A percentile compares a stretch with the other conserved stretches of the same genome.
Conservation (phyloP, 2,888 invertebrate species). For the Conchocele bisecta region DNA sequence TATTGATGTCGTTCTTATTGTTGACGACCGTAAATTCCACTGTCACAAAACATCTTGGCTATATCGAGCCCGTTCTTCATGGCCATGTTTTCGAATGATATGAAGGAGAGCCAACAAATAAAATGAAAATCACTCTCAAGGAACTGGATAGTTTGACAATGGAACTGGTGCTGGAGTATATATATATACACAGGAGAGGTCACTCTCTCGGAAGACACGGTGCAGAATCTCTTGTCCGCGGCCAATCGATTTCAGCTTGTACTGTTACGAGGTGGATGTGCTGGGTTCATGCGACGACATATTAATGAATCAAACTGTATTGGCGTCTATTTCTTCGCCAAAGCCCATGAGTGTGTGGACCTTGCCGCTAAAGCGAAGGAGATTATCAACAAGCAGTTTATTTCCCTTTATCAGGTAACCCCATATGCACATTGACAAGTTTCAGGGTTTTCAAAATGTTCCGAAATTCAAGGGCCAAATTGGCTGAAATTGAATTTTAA, state of each 20-base stretch:
- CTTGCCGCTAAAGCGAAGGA: constrained; percentile 74
- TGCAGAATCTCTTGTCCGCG: constrained; percentile 80
- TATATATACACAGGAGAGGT: constrained; percentile 81
- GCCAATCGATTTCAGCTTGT: constrained; percentile 81
- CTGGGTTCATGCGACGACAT: constrained; percentile 80
- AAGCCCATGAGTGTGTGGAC: constrained; percentile 78
- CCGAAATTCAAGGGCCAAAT: too few species aligned
- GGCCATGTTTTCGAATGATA: constrained; percentile 79
- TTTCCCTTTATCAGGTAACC: too few species aligned
- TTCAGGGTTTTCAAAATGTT: too few species aligned
- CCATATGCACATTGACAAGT: too few species aligned
- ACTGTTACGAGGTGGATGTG: constrained; percentile 78
- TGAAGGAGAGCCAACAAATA: constrained; percentile 76
- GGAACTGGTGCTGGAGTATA: constrained; percentile 78
- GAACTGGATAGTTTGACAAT: constrained; percentile 78
- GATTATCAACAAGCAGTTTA: constrained; percentile 76
- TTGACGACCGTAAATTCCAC: constrained; percentile 73
- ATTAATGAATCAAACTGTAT: constrained; percentile 79
- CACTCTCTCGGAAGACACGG: constrained; percentile 76
- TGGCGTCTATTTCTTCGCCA: constrained; percentile 81
- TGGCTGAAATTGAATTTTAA: too few species aligned
- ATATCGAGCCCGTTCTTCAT: constrained; percentile 81
- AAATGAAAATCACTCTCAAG: constrained; percentile 74
- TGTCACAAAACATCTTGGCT: constrained; percentile 81
- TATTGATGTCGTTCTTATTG: constrained; percentile 76